Conservation (phyloP, 2,797 vertebrate species). For the Alca torda region DNA sequence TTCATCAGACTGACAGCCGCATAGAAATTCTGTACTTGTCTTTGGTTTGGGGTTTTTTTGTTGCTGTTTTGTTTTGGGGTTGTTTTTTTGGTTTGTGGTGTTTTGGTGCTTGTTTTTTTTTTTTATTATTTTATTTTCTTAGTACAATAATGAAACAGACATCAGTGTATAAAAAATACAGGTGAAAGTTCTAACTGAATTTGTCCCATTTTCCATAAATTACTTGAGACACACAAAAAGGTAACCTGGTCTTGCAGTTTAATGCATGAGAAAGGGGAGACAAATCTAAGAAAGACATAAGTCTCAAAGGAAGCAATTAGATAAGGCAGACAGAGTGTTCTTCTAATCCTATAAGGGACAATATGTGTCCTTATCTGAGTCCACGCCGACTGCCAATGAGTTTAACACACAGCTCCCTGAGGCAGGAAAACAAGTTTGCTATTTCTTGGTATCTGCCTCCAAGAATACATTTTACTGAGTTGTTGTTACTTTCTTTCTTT, state of each 20-base stretch:
- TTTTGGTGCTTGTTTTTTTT: background rate
- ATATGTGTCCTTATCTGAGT: background rate
- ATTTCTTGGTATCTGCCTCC: background rate
- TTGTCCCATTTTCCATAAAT: slow-evolving; percentile 7
- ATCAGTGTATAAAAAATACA: background rate
- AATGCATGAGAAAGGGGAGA: background rate
- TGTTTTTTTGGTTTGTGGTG: background rate
- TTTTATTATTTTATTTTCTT: background rate
- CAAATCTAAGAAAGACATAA: background rate
- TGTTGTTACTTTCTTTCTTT: background rate
- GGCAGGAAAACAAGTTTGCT: background rate
- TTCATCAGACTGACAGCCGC: background rate
- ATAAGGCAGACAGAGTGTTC: background rate
- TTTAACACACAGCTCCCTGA: background rate
- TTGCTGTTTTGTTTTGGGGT: background rate
- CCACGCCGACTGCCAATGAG: background rate
- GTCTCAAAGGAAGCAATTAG: background rate
- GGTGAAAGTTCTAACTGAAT: background rate
- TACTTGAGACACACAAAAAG: background rate
- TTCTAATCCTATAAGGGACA: background rate
- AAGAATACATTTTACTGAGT: background rate
- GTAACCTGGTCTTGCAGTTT: background rate
- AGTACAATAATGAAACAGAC: background rate
- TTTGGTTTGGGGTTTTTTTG: background rate
- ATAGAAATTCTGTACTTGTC: background rate